Base-by-base conservation (phyloP, 2,888 invertebrate genomes). In the Andrena marginata region DNA sequence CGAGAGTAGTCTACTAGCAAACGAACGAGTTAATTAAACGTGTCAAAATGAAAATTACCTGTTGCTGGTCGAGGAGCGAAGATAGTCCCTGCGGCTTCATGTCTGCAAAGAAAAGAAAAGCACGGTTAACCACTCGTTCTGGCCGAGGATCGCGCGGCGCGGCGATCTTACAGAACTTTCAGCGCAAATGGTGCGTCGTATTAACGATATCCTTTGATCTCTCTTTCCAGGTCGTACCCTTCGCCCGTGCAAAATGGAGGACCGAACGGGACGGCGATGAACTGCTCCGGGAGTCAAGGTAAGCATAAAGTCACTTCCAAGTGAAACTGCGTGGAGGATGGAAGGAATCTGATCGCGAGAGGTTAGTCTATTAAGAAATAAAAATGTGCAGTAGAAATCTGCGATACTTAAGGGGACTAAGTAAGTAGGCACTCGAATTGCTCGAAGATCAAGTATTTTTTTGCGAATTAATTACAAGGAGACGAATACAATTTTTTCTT, bases 221-320 rank as follows among this genome's bases (percentile, higher is more conserved):
- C 29, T 70, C 56, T 54, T 92, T 93, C 29, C 91, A 94, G 94
- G 93, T 93, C 93, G 80, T 94, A 94, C 85, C 93, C 94, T 76
- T 94, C 94, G 70, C 94, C 94, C 49, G 93, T 94, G 78, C 92
- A 92, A 80, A 93, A 93, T 76, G 93, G 92, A 78, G 93, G 92
- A 51, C 91, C 91, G 80, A 93, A 91, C 76, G 93, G 93, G 33
- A 90, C 91, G 78, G 89, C 93, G 77, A 93, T 94, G 91, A 93
- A 89, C 77, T 94, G 94, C 86, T 88, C 90, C 59, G 92, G 90
- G 85, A 90, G 92, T 74, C 93, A 92, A 90, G 93, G 93, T 91
- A 83, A 91, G 90, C 7, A 29, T 13, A 10, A 26, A 56, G 4
- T 42, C 35, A 20, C 23, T 26, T 56, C 7, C 54, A 10, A 54